Evolutionary conservation across 2,888 invertebrate species (phyloP), one percentile per base, ranked within the genome.

Genomic region (Drosophila prolongata): DNA sequence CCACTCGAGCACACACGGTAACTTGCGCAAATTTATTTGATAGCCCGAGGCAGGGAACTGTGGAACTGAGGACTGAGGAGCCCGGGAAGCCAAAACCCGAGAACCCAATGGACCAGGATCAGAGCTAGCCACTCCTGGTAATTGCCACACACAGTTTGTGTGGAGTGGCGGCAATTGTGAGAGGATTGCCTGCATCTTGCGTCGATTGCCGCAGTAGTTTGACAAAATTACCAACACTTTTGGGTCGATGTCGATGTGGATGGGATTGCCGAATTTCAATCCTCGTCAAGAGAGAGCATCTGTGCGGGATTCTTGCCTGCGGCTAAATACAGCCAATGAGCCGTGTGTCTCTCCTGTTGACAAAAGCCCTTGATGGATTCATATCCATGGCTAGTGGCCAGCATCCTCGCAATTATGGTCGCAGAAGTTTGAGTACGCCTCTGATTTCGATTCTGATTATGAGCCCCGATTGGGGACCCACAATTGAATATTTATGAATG

Each of bases 161-260:
- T 55, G 54, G n/a, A 14, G 50, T 35, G 71, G 27, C 72, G 62
- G 69, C 76, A 53, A 58, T 57, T 49, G 58, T 57, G 50, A 35
- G 75, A 65, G 42, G 49, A 75, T 74, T 73, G 75, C 46, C 76
- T 76, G 72, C 56, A 66, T 71, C 58, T 64, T 76, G 62, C 42
- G 54, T 57, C 58, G 24, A 56, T 71, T 72, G 53, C 47, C 57
- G 53, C 71, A 83, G 89, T 82, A 87, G 88, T 66, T 82, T 82
- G 76, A 69, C 87, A 83, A 84, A 71, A 89, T 84, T 84, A 84
- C 83, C 83, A 89, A 89, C 89, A 89, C 89, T 84, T 84, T 89
- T 62, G 84, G 83, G 83, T 83, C 46, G 60, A 42, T 24, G 59
- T 42, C 42, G 16, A 59, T 49, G 67, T 16, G 16, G 24, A 14